These are phyloP conservation scores for Hydropsyche betteni DNA, from an alignment of 2,888 invertebrate genomes.

Conservation along the genomic window DNA sequence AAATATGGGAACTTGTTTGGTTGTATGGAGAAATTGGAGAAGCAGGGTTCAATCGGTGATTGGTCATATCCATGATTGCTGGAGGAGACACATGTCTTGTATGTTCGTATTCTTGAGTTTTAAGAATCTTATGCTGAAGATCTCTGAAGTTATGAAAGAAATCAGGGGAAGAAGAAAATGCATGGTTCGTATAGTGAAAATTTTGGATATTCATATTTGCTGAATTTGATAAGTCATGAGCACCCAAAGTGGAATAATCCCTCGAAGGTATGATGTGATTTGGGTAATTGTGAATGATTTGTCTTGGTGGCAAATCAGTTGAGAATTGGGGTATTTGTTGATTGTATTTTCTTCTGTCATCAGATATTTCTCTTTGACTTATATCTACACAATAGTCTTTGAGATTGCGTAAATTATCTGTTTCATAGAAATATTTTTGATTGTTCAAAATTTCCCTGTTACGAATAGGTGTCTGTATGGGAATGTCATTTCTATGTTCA, in stretches of 20 bases:
- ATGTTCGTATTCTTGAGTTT: conserved; percentile 39
- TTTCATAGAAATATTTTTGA: conserved; percentile 43
- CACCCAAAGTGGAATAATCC: conserved; percentile 38
- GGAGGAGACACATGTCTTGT: conserved; percentile 15
- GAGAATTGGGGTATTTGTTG: conserved; percentile 21
- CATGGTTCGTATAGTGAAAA: conserved; percentile 39
- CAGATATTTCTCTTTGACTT: conserved; percentile 9
- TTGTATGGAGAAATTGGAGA: conserved; percentile 43
- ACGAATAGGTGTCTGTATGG: conserved; percentile 25
- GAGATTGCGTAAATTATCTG: conserved; percentile 18
- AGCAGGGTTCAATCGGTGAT: conserved; percentile 41
- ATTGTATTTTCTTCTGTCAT: conserved; percentile 40
- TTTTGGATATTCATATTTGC: conserved; percentile 27
- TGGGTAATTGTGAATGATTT: conserved; percentile 36
- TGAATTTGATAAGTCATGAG: conserved; percentile 42
- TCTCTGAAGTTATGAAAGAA: conserved; percentile 42
- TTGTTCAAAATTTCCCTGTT: conserved; percentile 26
- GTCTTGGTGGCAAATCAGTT: conserved; percentile 31
- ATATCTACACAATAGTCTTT: conserved; percentile 39
- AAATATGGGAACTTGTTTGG: conserved; percentile 36
- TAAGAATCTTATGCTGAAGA: conserved; percentile 46
- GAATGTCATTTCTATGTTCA: conserved; percentile 38
- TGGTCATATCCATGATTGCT: conserved; percentile 46
- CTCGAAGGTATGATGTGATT: conserved; percentile 23
- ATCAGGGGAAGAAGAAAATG: conserved; percentile 42